Evolutionary conservation across 2,113 vertebrate species (phyloP).

Genomic region (Muscicapa adusta): DNA sequence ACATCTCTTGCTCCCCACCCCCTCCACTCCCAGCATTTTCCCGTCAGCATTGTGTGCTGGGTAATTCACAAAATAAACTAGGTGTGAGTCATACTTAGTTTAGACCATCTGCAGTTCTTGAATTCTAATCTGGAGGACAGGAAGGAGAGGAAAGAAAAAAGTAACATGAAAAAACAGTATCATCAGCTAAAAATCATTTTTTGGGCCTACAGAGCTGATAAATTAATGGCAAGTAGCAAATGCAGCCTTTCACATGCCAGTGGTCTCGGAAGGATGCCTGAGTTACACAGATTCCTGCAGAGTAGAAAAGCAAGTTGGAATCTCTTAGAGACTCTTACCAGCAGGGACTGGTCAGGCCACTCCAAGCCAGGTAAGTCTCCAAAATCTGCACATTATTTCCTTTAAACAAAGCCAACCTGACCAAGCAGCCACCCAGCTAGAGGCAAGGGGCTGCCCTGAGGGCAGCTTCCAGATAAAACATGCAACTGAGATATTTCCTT

Average conservation of each 20-base stretch:
- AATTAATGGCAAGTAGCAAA: background rate
- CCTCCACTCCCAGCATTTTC: background rate
- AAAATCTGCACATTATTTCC: background rate
- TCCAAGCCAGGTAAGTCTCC: background rate
- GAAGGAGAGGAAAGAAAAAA: background rate
- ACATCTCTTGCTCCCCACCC: background rate
- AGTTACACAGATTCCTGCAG: background rate
- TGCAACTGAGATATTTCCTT: background rate
- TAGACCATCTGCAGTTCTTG: conserved; percentile 2
- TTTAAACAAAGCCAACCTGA: background rate
- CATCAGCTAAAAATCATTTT: background rate
- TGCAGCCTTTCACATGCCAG: background rate
- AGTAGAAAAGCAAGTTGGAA: background rate
- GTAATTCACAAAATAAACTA: conserved; percentile 34
- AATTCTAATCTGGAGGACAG: background rate
- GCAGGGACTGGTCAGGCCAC: background rate
- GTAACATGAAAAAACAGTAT: background rate
- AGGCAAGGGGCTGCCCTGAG: background rate
- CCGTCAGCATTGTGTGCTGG: background rate
- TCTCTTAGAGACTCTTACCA: background rate
- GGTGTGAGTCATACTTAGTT: conserved; percentile 30
- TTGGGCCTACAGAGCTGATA: background rate
- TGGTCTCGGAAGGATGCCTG: background rate
- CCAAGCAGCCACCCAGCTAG: background rate
- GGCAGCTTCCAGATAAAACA: background rate